Evolutionary conservation across 1,140 invertebrate genomes (phyloP).

Genomic region (Maniola jurtina): DNA sequence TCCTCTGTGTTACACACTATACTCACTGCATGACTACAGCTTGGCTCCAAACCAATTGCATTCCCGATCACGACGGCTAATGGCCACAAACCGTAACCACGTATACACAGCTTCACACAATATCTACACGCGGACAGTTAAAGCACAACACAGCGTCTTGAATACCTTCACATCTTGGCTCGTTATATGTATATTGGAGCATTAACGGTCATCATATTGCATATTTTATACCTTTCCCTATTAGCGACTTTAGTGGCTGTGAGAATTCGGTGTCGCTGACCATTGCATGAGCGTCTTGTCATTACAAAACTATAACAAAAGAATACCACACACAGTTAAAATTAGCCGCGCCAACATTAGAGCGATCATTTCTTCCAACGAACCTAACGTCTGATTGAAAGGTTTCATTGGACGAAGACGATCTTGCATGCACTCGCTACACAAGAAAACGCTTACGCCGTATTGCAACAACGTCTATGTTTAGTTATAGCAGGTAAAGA

Average conservation of each 20-base stretch:
- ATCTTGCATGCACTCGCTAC: slow-evolving; percentile 64
- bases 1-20: slow-evolving; percentile 61
- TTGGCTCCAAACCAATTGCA: slow-evolving; percentile 68
- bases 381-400: slow-evolving; percentile 15
- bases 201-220: slow-evolving; percentile 68
- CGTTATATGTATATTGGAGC: slow-evolving; percentile 54
- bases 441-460: slow-evolving; percentile 53
- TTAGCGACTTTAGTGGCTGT: slow-evolving; percentile 71
- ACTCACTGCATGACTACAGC: slow-evolving; percentile 69
- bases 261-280: slow-evolving; percentile 66
- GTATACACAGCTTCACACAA: slow-evolving; percentile 70
- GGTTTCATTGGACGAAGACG: slow-evolving; percentile 41
- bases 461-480: slow-evolving; percentile 44
- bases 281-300: slow-evolving; percentile 68
- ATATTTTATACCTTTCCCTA: slow-evolving; percentile 79
- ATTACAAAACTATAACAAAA: slow-evolving; percentile 55
- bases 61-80: slow-evolving; percentile 71
- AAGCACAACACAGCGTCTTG: slow-evolving; percentile 60
- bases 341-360: slow-evolving; percentile 56
- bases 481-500: slow-evolving; percentile 28
- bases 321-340: slow-evolving; percentile 51
- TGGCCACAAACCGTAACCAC: slow-evolving; percentile 47
- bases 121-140: slow-evolving; percentile 68
- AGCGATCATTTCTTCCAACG: slow-evolving; percentile 37
- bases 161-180: slow-evolving; percentile 55